Evolutionary conservation across 1,140 invertebrate species (phyloP).

Genomic region (Battus philenor): DNA sequence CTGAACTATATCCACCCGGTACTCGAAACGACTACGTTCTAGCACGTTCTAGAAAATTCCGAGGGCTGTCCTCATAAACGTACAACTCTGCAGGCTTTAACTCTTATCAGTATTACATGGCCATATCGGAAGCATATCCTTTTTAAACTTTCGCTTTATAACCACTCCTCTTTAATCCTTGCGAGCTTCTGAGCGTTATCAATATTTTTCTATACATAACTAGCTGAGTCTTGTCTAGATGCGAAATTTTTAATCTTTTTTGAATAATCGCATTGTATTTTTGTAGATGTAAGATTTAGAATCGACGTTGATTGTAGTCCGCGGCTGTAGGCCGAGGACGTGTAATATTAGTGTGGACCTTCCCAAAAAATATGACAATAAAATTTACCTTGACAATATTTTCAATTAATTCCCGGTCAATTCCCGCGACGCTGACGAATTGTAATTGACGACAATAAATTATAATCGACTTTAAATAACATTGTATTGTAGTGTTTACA

Average conservation of each 20-base stretch:
- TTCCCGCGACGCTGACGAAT: slow-evolving; percentile 43
- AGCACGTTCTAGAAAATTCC: slow-evolving; percentile 35
- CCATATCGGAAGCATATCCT: slow-evolving; percentile 67
- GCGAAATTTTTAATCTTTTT: slow-evolving; percentile 49
- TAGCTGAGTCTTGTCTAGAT: slow-evolving; percentile 42
- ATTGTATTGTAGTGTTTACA: slow-evolving; percentile 26
- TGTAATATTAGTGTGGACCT: slow-evolving; percentile 25
- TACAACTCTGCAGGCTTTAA: slow-evolving; percentile 55
- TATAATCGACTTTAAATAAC: slow-evolving; percentile 13
- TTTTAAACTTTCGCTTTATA: slow-evolving; percentile 41
- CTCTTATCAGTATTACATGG: slow-evolving; percentile 45
- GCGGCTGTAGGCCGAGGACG: slow-evolving; percentile 19
- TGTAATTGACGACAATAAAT: slow-evolving; percentile 42
- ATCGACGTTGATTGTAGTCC: slow-evolving; percentile 20
- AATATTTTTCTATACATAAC: slow-evolving; percentile 61
- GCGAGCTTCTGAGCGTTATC: slow-evolving; percentile 51
- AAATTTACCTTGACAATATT: slow-evolving; percentile 37
- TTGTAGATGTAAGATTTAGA: slow-evolving; percentile 51
- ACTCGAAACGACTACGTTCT: slow-evolving; percentile 29
- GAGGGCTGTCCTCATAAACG: slow-evolving; percentile 29
- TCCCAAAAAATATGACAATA: slow-evolving; percentile 49
- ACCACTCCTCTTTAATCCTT: slow-evolving; percentile 20
- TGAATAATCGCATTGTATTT: slow-evolving; percentile 59
- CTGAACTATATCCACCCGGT: slow-evolving; percentile 32
- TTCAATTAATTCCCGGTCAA: slow-evolving; percentile 58